These are phyloP conservation scores for Ochropacha duplaris DNA, from an alignment of 2,888 invertebrate genomes.

Conservation along the genomic window DNA sequence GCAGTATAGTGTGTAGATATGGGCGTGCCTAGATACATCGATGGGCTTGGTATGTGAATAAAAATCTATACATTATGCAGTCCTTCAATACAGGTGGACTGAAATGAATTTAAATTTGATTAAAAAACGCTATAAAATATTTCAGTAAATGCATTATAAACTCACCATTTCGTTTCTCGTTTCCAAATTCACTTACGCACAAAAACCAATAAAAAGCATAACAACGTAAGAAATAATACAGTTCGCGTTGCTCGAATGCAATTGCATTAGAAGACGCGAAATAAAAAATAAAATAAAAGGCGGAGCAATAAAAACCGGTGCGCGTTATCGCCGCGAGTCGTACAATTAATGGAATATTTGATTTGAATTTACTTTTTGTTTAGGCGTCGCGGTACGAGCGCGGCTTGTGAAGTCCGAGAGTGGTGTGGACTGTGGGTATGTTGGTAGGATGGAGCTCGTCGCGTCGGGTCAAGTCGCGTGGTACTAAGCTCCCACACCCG, in stretches of 20 bases:
- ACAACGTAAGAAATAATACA: constrained; percentile 63
- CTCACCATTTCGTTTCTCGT: constrained; percentile 62
- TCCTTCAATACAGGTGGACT: not conserved
- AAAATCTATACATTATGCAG: not conserved
- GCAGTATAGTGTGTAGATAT: no score
- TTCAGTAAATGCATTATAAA: constrained; percentile 16
- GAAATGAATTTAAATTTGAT: not conserved
- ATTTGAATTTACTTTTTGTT: constrained; percentile 51
- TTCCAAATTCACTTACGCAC: constrained; percentile 69
- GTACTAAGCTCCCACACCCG: constrained; percentile 16
- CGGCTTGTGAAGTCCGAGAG: constrained; percentile 47
- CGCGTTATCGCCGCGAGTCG: constrained; percentile 69
- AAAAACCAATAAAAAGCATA: constrained; percentile 67
- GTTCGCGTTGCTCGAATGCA: constrained; percentile 74
- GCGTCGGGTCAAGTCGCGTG: constrained; percentile 11
- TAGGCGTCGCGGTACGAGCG: constrained; percentile 36
- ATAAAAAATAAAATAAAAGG: constrained; percentile 75
- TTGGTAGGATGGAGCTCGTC: constrained; percentile 18
- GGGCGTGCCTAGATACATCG: not conserved
- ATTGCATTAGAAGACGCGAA: constrained; percentile 76
- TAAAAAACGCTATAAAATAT: not conserved
- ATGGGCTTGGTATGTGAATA: no score
- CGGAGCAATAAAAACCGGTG: constrained; percentile 65
- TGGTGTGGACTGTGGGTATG: constrained; percentile 56
- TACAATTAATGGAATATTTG: constrained; percentile 75